Evolutionary conservation across 2,113 vertebrate genomes (phyloP), one percentile per base, ranked within the genome.

Genomic region (Prietella phreatophila): DNA sequence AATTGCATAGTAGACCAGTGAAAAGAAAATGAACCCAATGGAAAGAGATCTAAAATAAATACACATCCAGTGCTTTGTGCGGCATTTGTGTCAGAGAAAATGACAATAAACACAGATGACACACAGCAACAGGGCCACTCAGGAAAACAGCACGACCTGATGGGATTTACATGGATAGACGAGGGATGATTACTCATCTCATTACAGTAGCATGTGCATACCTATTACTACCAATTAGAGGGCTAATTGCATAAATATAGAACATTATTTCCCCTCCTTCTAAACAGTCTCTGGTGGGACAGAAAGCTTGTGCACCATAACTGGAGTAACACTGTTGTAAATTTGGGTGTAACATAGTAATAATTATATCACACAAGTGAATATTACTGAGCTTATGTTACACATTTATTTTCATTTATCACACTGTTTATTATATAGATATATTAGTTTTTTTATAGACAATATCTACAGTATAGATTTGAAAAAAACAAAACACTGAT

Each of bases 161-260:
- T 94, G 91, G 94, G 93, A 92, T 92, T 94, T 94, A 92, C 93
- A 95, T 94, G 94, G 91, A 91, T 91, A 92, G 91, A 92, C 93
- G 91, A 92, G 92, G 92, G 90, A 94, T 93, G 87, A 89, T 91
- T 92, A 92, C 92, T 94, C 91, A 89, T 90, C 91, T 94, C 93
- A 95, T 95, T 95, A 96, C 92, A 92, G 92, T 93, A 93, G 92
- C 92, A 92, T 93, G 93, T 94, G 93, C 92, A 94, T 94, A 93
- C 93, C 93, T 93, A 95, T 95, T 95, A 95, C 92, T 93, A 92
- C 92, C 94, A 96, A 95, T 95, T 95, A 96, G 93, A 94, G 88
- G 91, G 92, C 93, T 95, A 95, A 96, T 95, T 95, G 93, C 93
- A 93, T 93, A 92, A 94, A 96, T 93, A 93, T 93, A 94, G 93